Conservation (phyloP, 1,140 invertebrate species). For the Eurosta solidaginis region DNA sequence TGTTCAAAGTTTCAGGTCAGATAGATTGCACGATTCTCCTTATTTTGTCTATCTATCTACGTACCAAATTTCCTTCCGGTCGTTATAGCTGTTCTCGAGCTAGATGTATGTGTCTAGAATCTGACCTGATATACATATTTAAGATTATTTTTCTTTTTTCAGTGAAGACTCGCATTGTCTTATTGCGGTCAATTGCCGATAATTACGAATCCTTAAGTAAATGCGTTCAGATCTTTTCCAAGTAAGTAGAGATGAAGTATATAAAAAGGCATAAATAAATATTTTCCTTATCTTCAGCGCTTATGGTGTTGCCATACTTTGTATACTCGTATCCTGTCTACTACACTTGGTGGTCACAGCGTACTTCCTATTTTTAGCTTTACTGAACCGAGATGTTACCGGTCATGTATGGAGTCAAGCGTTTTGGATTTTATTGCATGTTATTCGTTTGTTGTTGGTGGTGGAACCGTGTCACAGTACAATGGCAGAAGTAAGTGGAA, state of each 20-base stretch:
- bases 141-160: not conserved
- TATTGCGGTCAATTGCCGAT: conserved; percentile 43
- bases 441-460: conserved; percentile 67
- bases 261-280: not conserved
- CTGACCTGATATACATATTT: no score
- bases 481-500: conserved; percentile 61
- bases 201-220: conserved; percentile 52
- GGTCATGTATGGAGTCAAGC: conserved; percentile 64
- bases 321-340: conserved; percentile 69
- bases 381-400: conserved; percentile 57
- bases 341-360: conserved; percentile 74
- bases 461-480: conserved; percentile 71
- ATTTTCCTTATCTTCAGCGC: conserved; percentile 39
- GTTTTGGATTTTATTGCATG: conserved; percentile 70
- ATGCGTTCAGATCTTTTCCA: conserved; percentile 49
- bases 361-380: conserved; percentile 71
- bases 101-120: no score
- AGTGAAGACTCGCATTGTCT: not conserved
- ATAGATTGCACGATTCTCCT: no score
- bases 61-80: no score
- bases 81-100: no score
- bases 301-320: conserved; percentile 66
- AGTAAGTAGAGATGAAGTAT: conserved; percentile 36
- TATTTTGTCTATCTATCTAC: no score
- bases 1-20: no score